Percentiles rank a stretch among this genome's conserved stretches.
Evolutionary conservation across 2,888 invertebrate genomes (phyloP).

Genomic region (Mongoloraphidia duomilia): DNA sequence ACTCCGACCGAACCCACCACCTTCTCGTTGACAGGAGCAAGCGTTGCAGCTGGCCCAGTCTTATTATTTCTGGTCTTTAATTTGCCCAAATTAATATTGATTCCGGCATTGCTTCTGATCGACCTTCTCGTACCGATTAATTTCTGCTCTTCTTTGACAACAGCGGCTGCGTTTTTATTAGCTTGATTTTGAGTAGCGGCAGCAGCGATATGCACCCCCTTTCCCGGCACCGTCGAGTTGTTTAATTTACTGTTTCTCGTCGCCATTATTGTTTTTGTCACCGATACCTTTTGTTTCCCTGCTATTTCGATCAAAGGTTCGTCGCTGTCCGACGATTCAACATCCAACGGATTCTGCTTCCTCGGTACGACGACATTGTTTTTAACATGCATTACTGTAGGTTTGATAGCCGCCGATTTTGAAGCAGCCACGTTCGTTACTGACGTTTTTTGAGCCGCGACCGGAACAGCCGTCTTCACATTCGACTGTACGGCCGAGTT

Average conservation of each 20-base stretch:
- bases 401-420: constrained; percentile 5
- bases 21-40: not conserved
- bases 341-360: constrained; percentile 39
- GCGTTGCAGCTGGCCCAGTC: constrained; percentile 15
- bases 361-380: constrained; percentile 4
- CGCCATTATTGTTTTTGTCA: constrained; percentile 34
- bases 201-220: constrained; percentile 13
- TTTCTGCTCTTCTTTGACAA: constrained; percentile 10
- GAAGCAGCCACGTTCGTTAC: constrained; percentile 20
- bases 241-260: constrained; percentile 26
- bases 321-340: constrained; percentile 63
- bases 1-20: not conserved
- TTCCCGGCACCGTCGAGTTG: constrained; percentile 4
- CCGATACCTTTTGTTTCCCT: constrained; percentile 33
- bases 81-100: constrained; percentile 20
- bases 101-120: constrained; percentile 17
- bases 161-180: constrained; percentile 13
- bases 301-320: constrained; percentile 60
- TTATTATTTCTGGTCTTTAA: constrained; percentile 26
- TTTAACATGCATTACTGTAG: constrained; percentile 3
- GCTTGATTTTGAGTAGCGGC: constrained; percentile 8
- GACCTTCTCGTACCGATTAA: constrained; percentile 25
- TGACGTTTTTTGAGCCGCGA: constrained; percentile 20
- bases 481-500: constrained; percentile 20
- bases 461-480: too few species aligned